Evolutionary conservation across 30 jellyfish, hydroid and myxozoan species (phyloP).

Genomic region (Hydractinia echinata): DNA sequence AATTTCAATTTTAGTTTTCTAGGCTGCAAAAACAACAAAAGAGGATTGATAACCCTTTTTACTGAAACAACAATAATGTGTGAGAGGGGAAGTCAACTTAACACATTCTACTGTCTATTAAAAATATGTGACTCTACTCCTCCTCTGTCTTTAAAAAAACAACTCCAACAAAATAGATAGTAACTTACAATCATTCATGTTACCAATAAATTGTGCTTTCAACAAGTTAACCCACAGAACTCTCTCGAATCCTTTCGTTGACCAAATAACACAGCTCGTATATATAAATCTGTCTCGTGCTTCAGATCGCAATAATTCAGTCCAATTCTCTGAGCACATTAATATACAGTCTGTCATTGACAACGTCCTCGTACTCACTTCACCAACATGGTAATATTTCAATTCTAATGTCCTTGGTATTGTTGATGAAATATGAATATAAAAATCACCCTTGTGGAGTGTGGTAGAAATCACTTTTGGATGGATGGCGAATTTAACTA

Average conservation of each 20-base stretch:
- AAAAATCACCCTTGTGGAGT: slow-evolving; percentile 85
- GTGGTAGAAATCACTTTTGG: slow-evolving; percentile 41
- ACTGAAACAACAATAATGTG: no score
- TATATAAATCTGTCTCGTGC: slow-evolving; percentile 56
- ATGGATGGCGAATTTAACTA: slow-evolving; percentile 68
- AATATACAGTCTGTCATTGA: slow-evolving; percentile 60
- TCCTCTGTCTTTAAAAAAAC: not conserved
- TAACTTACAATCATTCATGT: not conserved
- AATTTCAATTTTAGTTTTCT: no score
- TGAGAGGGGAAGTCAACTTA: no score
- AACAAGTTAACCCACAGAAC: slow-evolving; percentile 57
- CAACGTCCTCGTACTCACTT: slow-evolving; percentile 40
- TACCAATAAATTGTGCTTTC: not conserved
- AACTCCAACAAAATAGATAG: not conserved
- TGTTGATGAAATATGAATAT: slow-evolving; percentile 53
- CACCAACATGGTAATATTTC: slow-evolving; percentile 59
- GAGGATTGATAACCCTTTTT: no score
- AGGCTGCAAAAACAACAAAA: no score
- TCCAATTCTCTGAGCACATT: slow-evolving; percentile 90
- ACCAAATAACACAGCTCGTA: slow-evolving; percentile 64
- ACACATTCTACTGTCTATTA: no score
- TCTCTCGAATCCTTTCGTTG: slow-evolving; percentile 49
- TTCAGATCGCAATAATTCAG: slow-evolving; percentile 60
- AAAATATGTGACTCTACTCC: not conserved
- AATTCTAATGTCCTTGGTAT: slow-evolving; percentile 68